A percentile compares a stretch with the other conserved stretches of the same genome.
Evolutionary conservation across 1,140 invertebrate species (phyloP).

Genomic region (Mycetomoellerius zeteki): DNA sequence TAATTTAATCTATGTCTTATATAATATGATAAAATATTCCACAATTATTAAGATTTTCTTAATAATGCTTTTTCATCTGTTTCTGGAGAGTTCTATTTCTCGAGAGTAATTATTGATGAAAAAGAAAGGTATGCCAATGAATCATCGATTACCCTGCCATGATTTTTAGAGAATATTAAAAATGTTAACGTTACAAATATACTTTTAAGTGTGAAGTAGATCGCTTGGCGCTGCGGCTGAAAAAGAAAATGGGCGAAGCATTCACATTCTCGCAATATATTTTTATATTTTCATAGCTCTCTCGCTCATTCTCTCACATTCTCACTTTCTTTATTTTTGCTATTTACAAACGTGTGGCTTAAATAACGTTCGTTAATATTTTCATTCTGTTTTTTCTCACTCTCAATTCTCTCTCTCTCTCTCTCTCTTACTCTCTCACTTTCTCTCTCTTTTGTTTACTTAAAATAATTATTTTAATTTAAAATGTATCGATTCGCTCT

Average conservation of each 20-base stretch:
- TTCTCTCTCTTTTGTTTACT: constrained; percentile 56
- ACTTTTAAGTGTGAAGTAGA: constrained; percentile 23
- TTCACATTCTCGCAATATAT: constrained; percentile 50
- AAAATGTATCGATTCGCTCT: constrained; percentile 9
- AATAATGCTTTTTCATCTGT: constrained; percentile 7
- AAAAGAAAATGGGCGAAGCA: constrained; percentile 63
- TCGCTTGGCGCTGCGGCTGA: constrained; percentile 4
- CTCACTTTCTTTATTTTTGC: constrained; percentile 49
- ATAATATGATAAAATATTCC: neutral
- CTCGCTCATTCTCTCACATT: constrained; percentile 35
- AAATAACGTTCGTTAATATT: constrained; percentile 71
- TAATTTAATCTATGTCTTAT: constrained; percentile 1
- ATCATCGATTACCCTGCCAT: neutral
- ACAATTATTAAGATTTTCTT: constrained; percentile 24
- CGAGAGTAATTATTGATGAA: neutral
- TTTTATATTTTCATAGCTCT: constrained; percentile 36
- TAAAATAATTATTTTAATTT: constrained; percentile 74
- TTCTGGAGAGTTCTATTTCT: constrained; percentile 26
- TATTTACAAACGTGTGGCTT: constrained; percentile 75
- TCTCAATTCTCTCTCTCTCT: constrained; percentile 47
- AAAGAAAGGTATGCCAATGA: constrained; percentile 46
- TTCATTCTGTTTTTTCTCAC: constrained; percentile 32
- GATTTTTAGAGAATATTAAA: constrained; percentile 33
- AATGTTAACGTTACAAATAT: constrained; percentile 41
- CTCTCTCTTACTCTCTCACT: constrained; percentile 19